Percentiles rank a stretch among this genome's conserved stretches.
Conservation (phyloP, 2,797 vertebrate species). For the Premnoplex brunnescens region DNA sequence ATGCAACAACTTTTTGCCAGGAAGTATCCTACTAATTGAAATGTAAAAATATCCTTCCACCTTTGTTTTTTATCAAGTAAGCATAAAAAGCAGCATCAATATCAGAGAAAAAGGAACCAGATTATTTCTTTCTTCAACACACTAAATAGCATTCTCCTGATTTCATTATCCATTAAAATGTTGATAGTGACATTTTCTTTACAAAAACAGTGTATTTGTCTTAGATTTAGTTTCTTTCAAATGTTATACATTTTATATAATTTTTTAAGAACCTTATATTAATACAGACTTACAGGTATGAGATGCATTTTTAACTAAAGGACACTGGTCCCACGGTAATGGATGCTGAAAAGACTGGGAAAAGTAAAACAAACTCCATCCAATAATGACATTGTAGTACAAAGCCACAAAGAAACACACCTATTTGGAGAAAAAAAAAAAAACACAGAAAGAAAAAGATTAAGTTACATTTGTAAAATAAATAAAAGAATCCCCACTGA, state of each 20-base stretch:
- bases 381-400: constrained; percentile 99
- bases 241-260: not conserved
- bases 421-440: constrained; percentile 69
- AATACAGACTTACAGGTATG: constrained; percentile 82
- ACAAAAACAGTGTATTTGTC: not conserved
- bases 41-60: not conserved
- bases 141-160: not conserved
- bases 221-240: not conserved
- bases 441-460: not conserved
- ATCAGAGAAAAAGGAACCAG: not conserved
- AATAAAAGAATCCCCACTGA: not conserved
- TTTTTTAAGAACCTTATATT: not conserved
- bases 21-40: not conserved
- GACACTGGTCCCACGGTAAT: constrained; percentile 94
- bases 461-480: not conserved
- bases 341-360: constrained; percentile 98
- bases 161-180: not conserved
- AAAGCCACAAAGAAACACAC: constrained; percentile 96
- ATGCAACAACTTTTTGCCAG: not conserved
- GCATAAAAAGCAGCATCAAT: not conserved
- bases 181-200: not conserved
- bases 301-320: constrained; percentile 90
- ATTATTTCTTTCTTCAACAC: not conserved
- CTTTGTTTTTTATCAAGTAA: not conserved
- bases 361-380: constrained; percentile 98